Base-by-base conservation (phyloP, 2,888 invertebrate genomes). In the Tyria jacobaeae region DNA sequence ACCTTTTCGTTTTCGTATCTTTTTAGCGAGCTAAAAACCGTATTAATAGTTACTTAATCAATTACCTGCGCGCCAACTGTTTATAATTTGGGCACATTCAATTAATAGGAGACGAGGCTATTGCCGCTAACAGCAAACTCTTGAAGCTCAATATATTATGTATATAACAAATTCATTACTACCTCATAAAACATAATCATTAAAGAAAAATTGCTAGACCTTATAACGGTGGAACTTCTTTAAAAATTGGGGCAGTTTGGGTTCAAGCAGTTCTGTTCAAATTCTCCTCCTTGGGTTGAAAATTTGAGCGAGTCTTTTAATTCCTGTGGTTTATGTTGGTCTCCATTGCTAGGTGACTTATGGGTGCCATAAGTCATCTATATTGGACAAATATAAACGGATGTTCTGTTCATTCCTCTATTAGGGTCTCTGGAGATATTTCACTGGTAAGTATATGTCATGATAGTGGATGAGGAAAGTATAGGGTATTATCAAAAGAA, bases 291-390 rank as follows among this genome's bases (percentile, higher is more conserved):
- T 31, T 27, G n/a, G 5, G 34, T 24, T 35, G 35, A 14, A 14
- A 57, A 54, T 60, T 59, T 71, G 63, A 66, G 68, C 59, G 68
- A 71, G 49, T 57, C 44, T 56, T 53, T 48, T 34, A 60, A 62
- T 57, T 4, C 35, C 27, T 25, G 50, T 62, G 51, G 31, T 64
- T 10, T 37, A 48, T 63, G 66, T 72, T 75, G 69, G 69, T 35
- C n/a, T 21, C 27, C 25, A 27, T 64, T 61, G 62, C 55, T 50
- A 1, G 51, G 63, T 75, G 69, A 75, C 64, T 69, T 67, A 72
- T 62, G 56, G 25, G 44, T 60, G 64, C 64, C 60, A 65, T 75
- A 64, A 58, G 62, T 52, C 21, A 44, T 21, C 21, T 21, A 1
- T 44, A 44, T 21, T 44, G 10, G 10, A 44, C 21, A 44, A 21